Evolutionary conservation across 2,797 vertebrate genomes (phyloP).

Genomic region (Diceros bicornis): DNA sequence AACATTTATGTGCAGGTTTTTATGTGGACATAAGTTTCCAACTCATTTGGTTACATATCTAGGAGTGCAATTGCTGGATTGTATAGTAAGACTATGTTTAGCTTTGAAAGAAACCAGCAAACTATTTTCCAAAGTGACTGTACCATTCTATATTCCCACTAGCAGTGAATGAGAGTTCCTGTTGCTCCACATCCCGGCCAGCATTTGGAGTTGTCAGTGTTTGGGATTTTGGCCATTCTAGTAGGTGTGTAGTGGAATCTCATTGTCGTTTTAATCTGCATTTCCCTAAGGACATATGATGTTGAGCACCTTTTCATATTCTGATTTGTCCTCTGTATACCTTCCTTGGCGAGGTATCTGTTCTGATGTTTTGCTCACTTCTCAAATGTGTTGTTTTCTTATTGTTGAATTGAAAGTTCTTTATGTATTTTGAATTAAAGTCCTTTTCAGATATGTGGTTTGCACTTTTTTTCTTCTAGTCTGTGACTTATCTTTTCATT

Average conservation of each 20-base stretch:
- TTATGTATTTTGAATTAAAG: not conserved
- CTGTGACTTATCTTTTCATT: not conserved
- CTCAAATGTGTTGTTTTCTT: not conserved
- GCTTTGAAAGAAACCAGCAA: not conserved
- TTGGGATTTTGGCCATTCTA: not conserved
- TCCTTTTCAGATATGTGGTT: not conserved
- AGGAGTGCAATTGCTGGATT: not conserved
- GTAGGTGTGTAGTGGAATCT: not conserved
- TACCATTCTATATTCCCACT: not conserved
- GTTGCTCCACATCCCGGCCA: not conserved
- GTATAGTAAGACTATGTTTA: not conserved
- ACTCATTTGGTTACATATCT: not conserved
- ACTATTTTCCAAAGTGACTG: not conserved
- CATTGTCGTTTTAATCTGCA: not conserved
- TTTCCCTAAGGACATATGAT: not conserved
- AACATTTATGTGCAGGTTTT: not conserved
- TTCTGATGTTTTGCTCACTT: not conserved
- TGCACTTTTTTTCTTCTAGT: not conserved
- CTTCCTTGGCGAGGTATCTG: not conserved
- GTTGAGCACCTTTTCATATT: not conserved
- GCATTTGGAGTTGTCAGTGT: not conserved
- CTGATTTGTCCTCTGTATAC: not conserved
- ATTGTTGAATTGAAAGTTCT: not conserved
- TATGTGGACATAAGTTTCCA: not conserved
- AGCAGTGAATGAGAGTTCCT: not conserved